Evolutionary conservation across 1,140 invertebrate species (phyloP).

Genomic region (Mamestra configurata): DNA sequence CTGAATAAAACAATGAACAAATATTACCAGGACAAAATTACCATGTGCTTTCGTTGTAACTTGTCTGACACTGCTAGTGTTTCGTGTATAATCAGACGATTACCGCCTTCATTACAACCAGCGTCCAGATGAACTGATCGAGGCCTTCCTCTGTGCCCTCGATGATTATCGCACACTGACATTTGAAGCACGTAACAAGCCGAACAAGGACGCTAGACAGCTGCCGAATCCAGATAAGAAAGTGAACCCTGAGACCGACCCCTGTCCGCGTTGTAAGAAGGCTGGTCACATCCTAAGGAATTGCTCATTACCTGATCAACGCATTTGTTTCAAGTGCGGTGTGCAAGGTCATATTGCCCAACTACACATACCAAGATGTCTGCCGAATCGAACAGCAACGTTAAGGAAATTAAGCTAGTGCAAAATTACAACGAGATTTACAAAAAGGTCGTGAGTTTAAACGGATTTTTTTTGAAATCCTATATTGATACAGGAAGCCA

Average conservation of each 20-base stretch:
- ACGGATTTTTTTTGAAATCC: slow-evolving; percentile 50
- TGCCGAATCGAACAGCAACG: background rate
- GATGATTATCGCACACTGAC: slow-evolving; percentile 54
- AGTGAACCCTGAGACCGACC: slow-evolving; percentile 53
- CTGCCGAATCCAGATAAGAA: background rate
- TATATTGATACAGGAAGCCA: slow-evolving; percentile 54
- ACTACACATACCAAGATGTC: background rate
- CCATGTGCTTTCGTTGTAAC: slow-evolving; percentile 70
- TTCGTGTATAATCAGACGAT: slow-evolving; percentile 71
- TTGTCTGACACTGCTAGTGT: slow-evolving; percentile 64
- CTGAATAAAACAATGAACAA: slow-evolving; percentile 65
- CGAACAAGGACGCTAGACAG: background rate
- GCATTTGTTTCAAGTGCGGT: slow-evolving; percentile 62
- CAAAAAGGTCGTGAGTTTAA: slow-evolving; percentile 28
- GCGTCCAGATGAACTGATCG: slow-evolving; percentile 47
- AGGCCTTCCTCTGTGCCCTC: slow-evolving; percentile 23
- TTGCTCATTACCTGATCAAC: background rate
- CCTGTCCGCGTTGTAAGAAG: slow-evolving; percentile 61
- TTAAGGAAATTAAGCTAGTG: slow-evolving; percentile 49
- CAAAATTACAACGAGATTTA: slow-evolving; percentile 46
- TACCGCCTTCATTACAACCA: slow-evolving; percentile 63
- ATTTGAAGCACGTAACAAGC: background rate
- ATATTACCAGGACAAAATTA: slow-evolving; percentile 71
- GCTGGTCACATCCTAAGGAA: background rate
- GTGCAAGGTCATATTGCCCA: slow-evolving; percentile 57